Percentiles rank a stretch among this genome's conserved stretches.
phyloP scores from a whole-genome alignment of 37 sponge, comb jelly and placozoan species.

The Mnemiopsis leidyi region DNA sequence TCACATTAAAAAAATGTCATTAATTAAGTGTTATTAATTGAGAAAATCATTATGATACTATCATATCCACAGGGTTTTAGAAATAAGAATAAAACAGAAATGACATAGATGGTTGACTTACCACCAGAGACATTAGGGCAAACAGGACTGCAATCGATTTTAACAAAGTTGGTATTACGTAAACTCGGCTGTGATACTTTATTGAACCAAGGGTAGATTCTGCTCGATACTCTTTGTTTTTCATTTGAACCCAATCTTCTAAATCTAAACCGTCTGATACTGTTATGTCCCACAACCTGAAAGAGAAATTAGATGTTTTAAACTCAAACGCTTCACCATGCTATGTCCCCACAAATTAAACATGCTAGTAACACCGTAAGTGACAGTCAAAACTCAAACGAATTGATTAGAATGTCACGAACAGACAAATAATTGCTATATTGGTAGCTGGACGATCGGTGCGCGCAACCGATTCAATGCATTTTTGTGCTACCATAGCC shows the following conservation, averaged over 20 bases:
- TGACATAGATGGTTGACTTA: background rate
- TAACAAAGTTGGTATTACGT: constrained; percentile 72
- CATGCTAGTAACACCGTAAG: too few relatives aligned
- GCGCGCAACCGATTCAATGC: background rate
- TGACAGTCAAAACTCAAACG: too few relatives aligned
- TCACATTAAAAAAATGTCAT: too few relatives aligned
- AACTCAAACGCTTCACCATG: too few relatives aligned
- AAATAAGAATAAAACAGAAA: background rate
- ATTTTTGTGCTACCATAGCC: background rate
- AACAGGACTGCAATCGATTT: constrained; percentile 66
- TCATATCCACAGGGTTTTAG: background rate
- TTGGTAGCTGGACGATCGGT: too few relatives aligned
- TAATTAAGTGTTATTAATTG: too few relatives aligned
- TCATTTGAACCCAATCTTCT: constrained; percentile 53
- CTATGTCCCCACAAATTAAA: too few relatives aligned
- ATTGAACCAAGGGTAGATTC: background rate
- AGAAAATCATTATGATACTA: too few relatives aligned
- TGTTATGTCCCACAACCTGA: constrained; percentile 41
- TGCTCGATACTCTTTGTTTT: constrained; percentile 19
- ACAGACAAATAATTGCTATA: too few relatives aligned
- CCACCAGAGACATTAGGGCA: constrained; percentile 72
- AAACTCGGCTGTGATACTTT: constrained; percentile 85
- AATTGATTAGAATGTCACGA: too few relatives aligned
- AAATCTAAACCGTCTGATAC: constrained; percentile 29
- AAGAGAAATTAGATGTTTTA: too few relatives aligned